phyloP scores from a whole-genome alignment of 2,888 invertebrate species.

The Anticlea derivata region DNA sequence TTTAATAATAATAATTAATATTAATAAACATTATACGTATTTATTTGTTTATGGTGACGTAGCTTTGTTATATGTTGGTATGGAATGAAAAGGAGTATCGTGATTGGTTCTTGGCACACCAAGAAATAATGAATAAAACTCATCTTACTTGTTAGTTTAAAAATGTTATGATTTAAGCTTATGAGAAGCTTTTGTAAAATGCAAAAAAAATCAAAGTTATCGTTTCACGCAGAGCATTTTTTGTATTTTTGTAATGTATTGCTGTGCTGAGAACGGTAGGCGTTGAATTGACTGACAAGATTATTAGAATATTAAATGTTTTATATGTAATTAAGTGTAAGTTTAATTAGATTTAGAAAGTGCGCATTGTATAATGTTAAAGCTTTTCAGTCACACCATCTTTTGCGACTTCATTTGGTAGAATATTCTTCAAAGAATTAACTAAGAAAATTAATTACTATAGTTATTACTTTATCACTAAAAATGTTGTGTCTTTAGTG shows the following conservation, averaged over 20 bases:
- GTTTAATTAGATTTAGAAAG: conserved; percentile 68
- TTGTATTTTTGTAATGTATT: conserved; percentile 37
- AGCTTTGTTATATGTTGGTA: conserved; percentile 47
- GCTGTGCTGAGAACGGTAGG: conserved; percentile 69
- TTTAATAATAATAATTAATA: conserved; percentile 14
- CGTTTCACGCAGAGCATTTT: conserved; percentile 30
- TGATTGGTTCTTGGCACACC: conserved; percentile 66
- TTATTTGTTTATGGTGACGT: conserved; percentile 35
- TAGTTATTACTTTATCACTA: too few species aligned
- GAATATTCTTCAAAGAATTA: conserved; percentile 29
- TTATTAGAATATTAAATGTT: conserved; percentile 67
- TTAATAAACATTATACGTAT: conserved; percentile 26
- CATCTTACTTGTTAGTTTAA: conserved; percentile 7
- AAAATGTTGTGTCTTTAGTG: conserved; percentile 4
- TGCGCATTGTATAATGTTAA: conserved; percentile 59
- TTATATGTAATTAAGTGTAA: conserved; percentile 62
- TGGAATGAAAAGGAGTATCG: conserved; percentile 46
- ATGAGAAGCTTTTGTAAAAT: conserved; percentile 34
- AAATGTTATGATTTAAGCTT: conserved; percentile 17
- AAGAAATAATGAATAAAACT: conserved; percentile 5
- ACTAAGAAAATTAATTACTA: too few species aligned
- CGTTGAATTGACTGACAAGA: conserved; percentile 75
- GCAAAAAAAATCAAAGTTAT: conserved; percentile 3
- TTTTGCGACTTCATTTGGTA: conserved; percentile 49
- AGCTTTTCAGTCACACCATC: conserved; percentile 60